Evolutionary conservation across 2,797 vertebrate species (phyloP), one percentile per base, ranked within the genome.

Genomic region (Darevskia mixta): DNA sequence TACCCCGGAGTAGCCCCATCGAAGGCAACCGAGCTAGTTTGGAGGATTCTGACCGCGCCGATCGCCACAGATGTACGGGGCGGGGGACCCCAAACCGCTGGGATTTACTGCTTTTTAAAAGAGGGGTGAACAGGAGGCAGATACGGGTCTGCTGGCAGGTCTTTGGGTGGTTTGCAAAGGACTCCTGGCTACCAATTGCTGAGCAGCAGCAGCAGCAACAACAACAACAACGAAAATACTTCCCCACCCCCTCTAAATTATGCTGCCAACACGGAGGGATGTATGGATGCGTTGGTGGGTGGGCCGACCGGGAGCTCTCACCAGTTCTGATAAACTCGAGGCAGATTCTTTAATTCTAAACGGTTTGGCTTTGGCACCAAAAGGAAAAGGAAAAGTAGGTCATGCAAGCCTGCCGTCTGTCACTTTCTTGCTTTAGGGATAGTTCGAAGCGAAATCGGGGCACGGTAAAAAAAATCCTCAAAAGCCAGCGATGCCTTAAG

Each of bases 1-100:
- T 84, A 72, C 82, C 66, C 87, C 10, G 81, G 35, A 83, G 66
- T 69, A 88, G 79, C 78, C 81, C 81, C 81, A 83, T 83, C 35
- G 76, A 84, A 83, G 76, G 7, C 82, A 84, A 79, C 13, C 61
- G 32, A 32, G 35, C 29, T 10, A 49, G 20, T 15, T 80, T 73
- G n/a, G 55, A 23, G 41, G 69, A 80, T 75, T 80, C 18, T 79
- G 67, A 20, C 38, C 58, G 49, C 38, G 78, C 10, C 25, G 66
- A 64, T 64, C 61, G 61, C 61, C 61, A 64, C 61, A 55, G 49
- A 15, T 15, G 49, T 55, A 55, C 45, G 13, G 49, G 49, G 38
- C 4, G 49, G 49, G 49, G 13, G 3, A 49, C 49, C 49, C 49
- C 4, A 55, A 55, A 55, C 49, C 49, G 49, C 13, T 55, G 20